A percentile compares a stretch with the other conserved stretches of the same genome.
Evolutionary conservation across 2,888 invertebrate genomes (phyloP).

Genomic region (Crocallis elinguaria): DNA sequence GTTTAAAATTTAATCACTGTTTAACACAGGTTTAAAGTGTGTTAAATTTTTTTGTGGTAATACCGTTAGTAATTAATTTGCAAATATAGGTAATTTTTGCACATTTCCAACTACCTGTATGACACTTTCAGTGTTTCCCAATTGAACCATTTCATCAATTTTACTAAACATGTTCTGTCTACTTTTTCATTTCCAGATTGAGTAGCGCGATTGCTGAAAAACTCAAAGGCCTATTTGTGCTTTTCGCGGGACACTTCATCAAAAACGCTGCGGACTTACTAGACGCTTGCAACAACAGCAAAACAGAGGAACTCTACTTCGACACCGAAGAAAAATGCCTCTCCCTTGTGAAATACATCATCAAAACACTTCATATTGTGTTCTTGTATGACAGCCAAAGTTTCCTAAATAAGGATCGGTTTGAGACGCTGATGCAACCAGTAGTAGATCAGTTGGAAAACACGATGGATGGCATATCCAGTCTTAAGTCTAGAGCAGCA

Average conservation of each 20-base stretch:
- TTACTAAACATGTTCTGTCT: no score
- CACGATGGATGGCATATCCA: constrained; percentile 85
- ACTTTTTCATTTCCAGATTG: constrained; percentile 82
- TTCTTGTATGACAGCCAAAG: constrained; percentile 93
- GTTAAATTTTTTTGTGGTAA: no score
- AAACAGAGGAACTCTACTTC: constrained; percentile 82
- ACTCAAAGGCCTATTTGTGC: constrained; percentile 93
- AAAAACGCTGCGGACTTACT: constrained; percentile 91
- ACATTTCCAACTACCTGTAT: no score
- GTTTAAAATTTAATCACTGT: no score
- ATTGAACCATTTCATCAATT: no score
- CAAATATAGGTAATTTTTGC: no score
- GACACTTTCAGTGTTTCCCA: no score
- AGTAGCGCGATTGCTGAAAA: constrained; percentile 91
- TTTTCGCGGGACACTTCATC: constrained; percentile 95
- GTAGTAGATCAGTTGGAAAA: constrained; percentile 96
- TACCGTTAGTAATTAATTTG: no score
- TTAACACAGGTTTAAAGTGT: no score
- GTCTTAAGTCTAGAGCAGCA: constrained; percentile 85
- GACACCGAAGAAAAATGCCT: constrained; percentile 83
- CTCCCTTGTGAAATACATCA: constrained; percentile 88
- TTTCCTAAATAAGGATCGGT: constrained; percentile 93
- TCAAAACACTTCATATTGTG: constrained; percentile 90
- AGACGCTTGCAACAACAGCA: constrained; percentile 87
- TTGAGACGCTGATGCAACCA: constrained; percentile 93